A percentile compares a stretch with the other conserved stretches of the same genome.
Conservation (phyloP, 2,888 invertebrate species). For the Rotaria sp. region DNA sequence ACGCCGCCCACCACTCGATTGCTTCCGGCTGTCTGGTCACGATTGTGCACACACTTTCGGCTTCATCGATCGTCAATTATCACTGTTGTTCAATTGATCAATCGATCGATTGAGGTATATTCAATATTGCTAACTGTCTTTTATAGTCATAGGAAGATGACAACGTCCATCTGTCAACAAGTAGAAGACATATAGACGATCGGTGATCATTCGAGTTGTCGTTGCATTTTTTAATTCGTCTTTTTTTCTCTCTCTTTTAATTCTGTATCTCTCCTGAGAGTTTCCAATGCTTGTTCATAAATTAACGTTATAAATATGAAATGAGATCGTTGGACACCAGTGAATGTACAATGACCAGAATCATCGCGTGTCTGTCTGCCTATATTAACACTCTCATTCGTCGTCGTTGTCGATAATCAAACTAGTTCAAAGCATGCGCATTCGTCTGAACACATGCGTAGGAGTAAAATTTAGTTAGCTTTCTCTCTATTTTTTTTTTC, state of each 20-base stretch:
- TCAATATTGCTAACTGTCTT: background rate
- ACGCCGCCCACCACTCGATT: background rate
- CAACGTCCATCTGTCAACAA: background rate
- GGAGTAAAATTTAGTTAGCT: background rate
- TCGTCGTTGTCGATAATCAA: background rate
- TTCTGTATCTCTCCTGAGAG: background rate
- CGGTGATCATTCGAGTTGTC: background rate
- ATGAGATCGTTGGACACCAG: background rate
- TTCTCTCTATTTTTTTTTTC: too few relatives aligned
- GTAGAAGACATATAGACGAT: background rate
- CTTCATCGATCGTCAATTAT: constrained; percentile 1
- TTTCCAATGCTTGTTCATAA: background rate
- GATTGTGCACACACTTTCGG: background rate
- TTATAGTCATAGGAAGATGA: background rate
- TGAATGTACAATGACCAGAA: background rate
- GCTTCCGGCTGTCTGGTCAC: background rate
- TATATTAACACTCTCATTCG: background rate
- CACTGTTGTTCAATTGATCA: background rate
- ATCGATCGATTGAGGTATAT: background rate
- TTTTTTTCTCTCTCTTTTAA: background rate
- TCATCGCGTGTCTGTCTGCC: background rate
- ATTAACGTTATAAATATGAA: constrained; percentile 13
- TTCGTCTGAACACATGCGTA: background rate
- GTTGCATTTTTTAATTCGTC: background rate
- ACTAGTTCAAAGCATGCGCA: background rate